Percentiles rank a stretch among this genome's conserved stretches.
These are phyloP conservation scores for Muntiacus reevesi DNA, from an alignment of 2,113 vertebrate species.

Conservation along the genomic window DNA sequence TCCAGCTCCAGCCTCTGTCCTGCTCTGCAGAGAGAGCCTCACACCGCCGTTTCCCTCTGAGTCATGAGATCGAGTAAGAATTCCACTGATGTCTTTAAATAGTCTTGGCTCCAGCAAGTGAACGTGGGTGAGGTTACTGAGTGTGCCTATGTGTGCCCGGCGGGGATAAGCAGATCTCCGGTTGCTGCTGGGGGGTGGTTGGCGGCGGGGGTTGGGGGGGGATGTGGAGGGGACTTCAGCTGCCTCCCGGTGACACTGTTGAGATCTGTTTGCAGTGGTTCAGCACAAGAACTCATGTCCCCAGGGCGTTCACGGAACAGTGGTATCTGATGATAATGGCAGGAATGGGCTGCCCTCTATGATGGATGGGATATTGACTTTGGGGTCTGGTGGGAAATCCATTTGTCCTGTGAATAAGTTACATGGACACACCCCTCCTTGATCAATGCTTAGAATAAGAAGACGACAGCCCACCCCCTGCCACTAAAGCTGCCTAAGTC, in stretches of 20 bases:
- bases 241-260: not conserved
- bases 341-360: not conserved
- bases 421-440: not conserved
- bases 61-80: slow-evolving; percentile 42
- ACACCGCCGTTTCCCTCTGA: not conserved
- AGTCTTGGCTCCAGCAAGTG: slow-evolving; percentile 22
- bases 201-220: not conserved
- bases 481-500: not conserved
- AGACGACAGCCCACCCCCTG: not conserved
- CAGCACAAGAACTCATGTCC: not conserved
- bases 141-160: not conserved
- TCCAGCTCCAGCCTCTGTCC: not conserved
- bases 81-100: slow-evolving; percentile 62
- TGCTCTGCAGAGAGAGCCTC: not conserved
- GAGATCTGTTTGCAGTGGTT: not conserved
- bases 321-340: not conserved
- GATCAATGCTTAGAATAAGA: not conserved
- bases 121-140: not conserved
- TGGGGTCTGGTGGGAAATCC: not conserved
- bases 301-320: not conserved
- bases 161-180: not conserved
- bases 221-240: not conserved
- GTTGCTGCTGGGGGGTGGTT: not conserved
- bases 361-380: not conserved
- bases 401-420: not conserved